Base-by-base conservation (phyloP, 2,113 vertebrate genomes). In the Crotalus viridis region DNA sequence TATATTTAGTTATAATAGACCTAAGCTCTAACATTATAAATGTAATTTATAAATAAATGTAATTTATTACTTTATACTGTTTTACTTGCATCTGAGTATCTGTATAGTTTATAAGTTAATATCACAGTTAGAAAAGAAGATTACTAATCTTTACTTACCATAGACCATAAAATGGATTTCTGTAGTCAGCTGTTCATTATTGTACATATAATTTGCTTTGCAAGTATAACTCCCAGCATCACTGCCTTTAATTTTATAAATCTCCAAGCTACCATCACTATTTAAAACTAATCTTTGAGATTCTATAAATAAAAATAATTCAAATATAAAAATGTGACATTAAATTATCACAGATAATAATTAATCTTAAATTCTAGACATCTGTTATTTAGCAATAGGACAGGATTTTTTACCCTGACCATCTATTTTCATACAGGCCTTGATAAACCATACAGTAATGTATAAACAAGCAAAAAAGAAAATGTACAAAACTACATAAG, bases 141-240 rank as follows among this genome's bases (percentile, higher is more conserved):
- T 13, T 43, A 86, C 51, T 90, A 64, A 85, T n/a, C 12, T 7
- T 88, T 26, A 57, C 91, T 92, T 91, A 91, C 93, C 93, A 92
- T 92, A 92, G 19, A 94, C 48, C 85, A 94, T 92, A 24, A 94
- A 94, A 94, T 26, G 46, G 48, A 92, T 85, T 91, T 92, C 64
- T 33, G 91, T 89, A 43, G 89, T 85, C 86, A 89, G 5, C 55
- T 61, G 46, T 46, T 89, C 64, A 55, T 12, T 19, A 4, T 91
- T 61, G 24, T 89, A 52, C 39, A 85, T 26, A 94, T 92, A 94
- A 19, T 61, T 89, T 3, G 88, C n/a, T 59, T 54, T 85, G 86
- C 93, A 94, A 55, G 69, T 89, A 39, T 92, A 94, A 88, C 86
- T 48, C 59, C 91, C 93, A 85, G 93, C 74, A n/a, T 94, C 93